Evolutionary conservation across 2,797 vertebrate species (phyloP), one percentile per base, ranked within the genome.

Genomic region (Carduelis carduelis): DNA sequence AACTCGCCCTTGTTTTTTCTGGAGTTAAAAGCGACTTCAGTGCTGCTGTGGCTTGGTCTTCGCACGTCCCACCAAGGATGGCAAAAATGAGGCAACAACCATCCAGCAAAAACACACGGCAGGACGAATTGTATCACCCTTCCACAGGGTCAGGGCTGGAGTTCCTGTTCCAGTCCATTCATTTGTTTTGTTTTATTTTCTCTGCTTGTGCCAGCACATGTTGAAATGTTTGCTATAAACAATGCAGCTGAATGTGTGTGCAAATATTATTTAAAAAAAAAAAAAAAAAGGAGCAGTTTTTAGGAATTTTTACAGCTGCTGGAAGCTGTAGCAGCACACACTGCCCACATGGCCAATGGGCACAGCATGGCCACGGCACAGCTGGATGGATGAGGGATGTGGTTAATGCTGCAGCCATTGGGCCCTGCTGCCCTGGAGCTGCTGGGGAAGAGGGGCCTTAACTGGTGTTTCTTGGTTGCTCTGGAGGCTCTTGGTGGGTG

Each of bases 121-220:
- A 3, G 52, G 28, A 34, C 21, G 30, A 41, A n/a, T 35, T 71
- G 34, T 76, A 26, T 75, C 39, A 19, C 18, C 41, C n/a, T 15
- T 21, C 50, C 17, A 10, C 56, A 52, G 46, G 37, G 71, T n/a
- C 61, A 41, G 88, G 53, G 47, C 69, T 66, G 75, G 41, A 74
- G 79, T 83, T 91, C 83, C 89, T 89, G 79, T 76, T 85, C 84
- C 91, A 92, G 59, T 26, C 78, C 20, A n/a, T 56, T 87, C 91
- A 27, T 71, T 68, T 75, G 32, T 27, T n/a, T 72, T 53, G 41
- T 24, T 80, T 81, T 83, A 52, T 49, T 27, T 56, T 14, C 65
- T 47, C 8, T 5, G 7, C 28, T 30, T 63, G 30, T 74, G 82
- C 75, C 87, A 85, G 82, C 7, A 0, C 84, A 35, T 35, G 41